Evolutionary conservation across 2,113 vertebrate species (phyloP), one percentile per base, ranked within the genome.

Genomic region (Rousettus leschenaultii): DNA sequence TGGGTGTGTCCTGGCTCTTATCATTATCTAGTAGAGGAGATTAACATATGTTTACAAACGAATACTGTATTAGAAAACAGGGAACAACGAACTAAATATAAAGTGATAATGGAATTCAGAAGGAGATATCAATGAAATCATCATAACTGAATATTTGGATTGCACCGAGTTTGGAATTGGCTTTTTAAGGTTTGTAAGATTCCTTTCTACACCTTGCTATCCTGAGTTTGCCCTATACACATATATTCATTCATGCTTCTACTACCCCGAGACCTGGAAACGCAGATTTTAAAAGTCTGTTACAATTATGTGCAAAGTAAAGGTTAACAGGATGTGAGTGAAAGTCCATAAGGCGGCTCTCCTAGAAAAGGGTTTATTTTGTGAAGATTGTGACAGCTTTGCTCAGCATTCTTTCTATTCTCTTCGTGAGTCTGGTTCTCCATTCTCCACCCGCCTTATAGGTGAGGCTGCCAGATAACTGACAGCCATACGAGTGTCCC

Each of bases 141-240:
- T 61, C 2, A 1, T 1, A 35, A 57, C 0, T 0, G 55, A 66
- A 0, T 0, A 13, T 38, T 1, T 22, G 51, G 77, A 14, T 3
- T 4, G n/a, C 40, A 38, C 4, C 12, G 7, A 12, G 21, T 24
- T 26, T 70, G 68, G n/a, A 59, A 22, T 66, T 43, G 30, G 22
- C 15, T 35, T 55, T 68, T 65, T 3, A 53, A 6, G 43, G 22
- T 51, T 22, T 19, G 3, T 26, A 55, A 40, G 53, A 45, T 19
- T 35, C 33, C 11, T 33, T 7, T 26, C 40, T 11, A 10, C 13
- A 15, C 7, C 5, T 15, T 6, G 45, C 6, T 10, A n/a, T 12
- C 45, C 57, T 1, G 19, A 30, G n/a, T 80, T 48, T 48, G 71
- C 6, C 45, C 57, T 30, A 22, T 3, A 2, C 2, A 59, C 1